Evolutionary conservation across 2,113 vertebrate species (phyloP).

Genomic region (Sebastes fasciatus): DNA sequence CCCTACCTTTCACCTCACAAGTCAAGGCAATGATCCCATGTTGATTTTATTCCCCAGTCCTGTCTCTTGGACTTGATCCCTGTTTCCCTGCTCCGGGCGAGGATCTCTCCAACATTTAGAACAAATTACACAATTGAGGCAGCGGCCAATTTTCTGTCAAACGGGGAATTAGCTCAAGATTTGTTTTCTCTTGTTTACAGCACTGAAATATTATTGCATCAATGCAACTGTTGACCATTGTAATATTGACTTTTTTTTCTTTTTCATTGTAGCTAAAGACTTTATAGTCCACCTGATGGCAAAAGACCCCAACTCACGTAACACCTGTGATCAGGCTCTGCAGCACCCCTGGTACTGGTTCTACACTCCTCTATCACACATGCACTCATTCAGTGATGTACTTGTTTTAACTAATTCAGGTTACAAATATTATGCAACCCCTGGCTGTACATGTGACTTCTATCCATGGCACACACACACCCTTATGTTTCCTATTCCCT

Average conservation of each 20-base stretch:
- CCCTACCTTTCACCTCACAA: slow-evolving; percentile 14
- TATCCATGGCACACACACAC: neutral
- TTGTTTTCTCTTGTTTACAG: slow-evolving; percentile 13
- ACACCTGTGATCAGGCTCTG: slow-evolving; percentile 96
- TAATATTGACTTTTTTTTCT: neutral
- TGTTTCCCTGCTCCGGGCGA: slow-evolving; percentile 8
- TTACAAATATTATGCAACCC: neutral
- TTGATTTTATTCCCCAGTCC: slow-evolving; percentile 2
- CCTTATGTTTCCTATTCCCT: slow-evolving; percentile 3
- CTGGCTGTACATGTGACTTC: neutral
- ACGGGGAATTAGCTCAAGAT: neutral
- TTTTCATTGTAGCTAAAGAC: slow-evolving; percentile 90
- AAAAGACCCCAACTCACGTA: slow-evolving; percentile 90
- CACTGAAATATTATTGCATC: neutral
- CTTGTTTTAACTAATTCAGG: neutral
- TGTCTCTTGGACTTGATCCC: slow-evolving; percentile 1
- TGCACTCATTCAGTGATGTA: neutral
- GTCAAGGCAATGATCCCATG: slow-evolving; percentile 16
- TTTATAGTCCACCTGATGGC: slow-evolving; percentile 97
- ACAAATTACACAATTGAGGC: slow-evolving; percentile 6
- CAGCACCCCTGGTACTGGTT: slow-evolving; percentile 94
- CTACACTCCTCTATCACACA: neutral
- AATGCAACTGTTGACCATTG: neutral
- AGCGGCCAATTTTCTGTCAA: neutral
- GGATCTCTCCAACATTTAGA: neutral